Conservation (phyloP, 2,113 vertebrate genomes). For the Anoplopoma fimbria region DNA sequence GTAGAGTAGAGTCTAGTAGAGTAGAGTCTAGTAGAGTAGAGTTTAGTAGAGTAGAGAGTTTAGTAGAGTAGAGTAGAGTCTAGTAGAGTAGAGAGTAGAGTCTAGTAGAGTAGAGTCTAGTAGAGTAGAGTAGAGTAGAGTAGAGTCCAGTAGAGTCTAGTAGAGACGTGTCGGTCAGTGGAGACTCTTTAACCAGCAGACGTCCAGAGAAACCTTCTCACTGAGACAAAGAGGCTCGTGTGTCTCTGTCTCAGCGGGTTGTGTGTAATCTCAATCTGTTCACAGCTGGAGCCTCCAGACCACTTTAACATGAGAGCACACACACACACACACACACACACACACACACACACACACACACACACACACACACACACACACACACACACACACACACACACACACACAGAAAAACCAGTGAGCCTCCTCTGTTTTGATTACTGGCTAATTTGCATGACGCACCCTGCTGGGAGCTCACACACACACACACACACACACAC, state of each 20-base stretch:
- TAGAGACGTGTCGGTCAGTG: too few relatives aligned
- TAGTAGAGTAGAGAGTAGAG: too few relatives aligned
- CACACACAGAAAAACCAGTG: neutral
- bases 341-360: neutral
- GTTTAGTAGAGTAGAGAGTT: too few relatives aligned
- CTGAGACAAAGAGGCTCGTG: neutral
- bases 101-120: too few relatives aligned
- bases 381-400: neutral
- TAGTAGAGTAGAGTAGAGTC: too few relatives aligned
- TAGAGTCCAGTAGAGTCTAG: too few relatives aligned
- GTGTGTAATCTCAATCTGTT: conserved; percentile 40
- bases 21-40: too few relatives aligned
- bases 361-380: neutral
- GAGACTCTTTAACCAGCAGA: too few relatives aligned
- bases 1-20: too few relatives aligned
- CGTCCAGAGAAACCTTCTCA: neutral
- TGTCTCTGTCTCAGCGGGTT: conserved; percentile 23
- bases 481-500: neutral
- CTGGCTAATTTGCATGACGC: conserved; percentile 69
- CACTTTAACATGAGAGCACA: conserved; percentile 25
- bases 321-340: conserved; percentile 6
- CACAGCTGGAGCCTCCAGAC: conserved; percentile 34
- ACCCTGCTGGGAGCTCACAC: conserved; percentile 87
- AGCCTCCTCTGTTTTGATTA: conserved; percentile 17
- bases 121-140: too few relatives aligned